phyloP scores from a whole-genome alignment of 2,113 vertebrate genomes.

The Camelus dromedarius region DNA sequence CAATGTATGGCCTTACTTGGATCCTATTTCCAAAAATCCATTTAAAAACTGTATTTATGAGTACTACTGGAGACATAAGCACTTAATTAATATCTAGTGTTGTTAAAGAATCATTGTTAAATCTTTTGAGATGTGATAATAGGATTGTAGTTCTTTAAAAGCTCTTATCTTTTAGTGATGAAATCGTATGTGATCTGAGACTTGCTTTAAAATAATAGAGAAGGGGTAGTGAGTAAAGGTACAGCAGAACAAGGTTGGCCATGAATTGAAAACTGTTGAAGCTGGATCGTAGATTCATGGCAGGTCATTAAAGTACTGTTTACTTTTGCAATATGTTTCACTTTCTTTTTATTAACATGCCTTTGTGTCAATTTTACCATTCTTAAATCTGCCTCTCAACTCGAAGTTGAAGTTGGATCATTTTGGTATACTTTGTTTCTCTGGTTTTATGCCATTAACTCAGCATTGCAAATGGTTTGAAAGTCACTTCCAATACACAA shows the following conservation, averaged over 20 bases:
- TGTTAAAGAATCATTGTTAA: background rate
- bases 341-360: background rate
- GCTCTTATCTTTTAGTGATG: constrained; percentile 10
- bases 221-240: background rate
- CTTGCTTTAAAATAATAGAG: constrained; percentile 17
- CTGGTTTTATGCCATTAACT: constrained; percentile 4
- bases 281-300: background rate
- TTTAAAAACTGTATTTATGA: background rate
- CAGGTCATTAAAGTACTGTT: background rate
- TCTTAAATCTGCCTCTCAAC: background rate
- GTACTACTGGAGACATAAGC: background rate
- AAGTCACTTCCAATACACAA: background rate
- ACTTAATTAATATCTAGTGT: background rate
- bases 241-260: background rate
- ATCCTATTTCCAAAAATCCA: background rate
- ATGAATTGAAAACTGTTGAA: background rate
- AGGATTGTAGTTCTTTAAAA: background rate
- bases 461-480: background rate
- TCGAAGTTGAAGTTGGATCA: background rate
- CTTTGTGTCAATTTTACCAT: background rate
- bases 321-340: background rate
- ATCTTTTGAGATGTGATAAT: background rate
- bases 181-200: background rate
- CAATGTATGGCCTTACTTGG: background rate
- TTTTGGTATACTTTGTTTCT: background rate